phyloP scores from a whole-genome alignment of 2,888 invertebrate species.

The Cybosia mesomella region DNA sequence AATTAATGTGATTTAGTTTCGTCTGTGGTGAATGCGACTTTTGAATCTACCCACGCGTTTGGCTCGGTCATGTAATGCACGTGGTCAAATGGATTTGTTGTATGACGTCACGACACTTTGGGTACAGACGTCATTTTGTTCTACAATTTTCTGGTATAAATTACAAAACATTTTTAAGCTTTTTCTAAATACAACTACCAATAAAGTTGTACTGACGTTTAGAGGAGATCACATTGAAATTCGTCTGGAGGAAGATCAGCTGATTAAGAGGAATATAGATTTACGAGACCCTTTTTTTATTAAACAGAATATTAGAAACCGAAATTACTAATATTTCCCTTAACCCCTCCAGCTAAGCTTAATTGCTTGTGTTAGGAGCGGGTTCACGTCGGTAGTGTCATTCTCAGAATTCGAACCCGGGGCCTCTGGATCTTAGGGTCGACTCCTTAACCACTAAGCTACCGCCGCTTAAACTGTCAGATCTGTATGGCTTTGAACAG shows the following conservation, averaged over 20 bases:
- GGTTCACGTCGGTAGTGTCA: no score
- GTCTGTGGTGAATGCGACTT: not conserved
- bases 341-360: no score
- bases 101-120: constrained; percentile 1
- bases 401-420: no score
- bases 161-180: not conserved
- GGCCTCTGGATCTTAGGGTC: no score
- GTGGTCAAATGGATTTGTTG: not conserved
- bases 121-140: not conserved
- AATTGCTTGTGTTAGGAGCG: no score
- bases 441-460: no score
- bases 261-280: not conserved
- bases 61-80: not conserved
- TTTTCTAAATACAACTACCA: not conserved
- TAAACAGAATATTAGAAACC: no score
- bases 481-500: not conserved
- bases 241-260: not conserved
- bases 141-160: not conserved
- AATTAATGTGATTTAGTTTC: constrained; percentile 1
- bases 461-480: no score
- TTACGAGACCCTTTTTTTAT: not conserved
- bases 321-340: no score
- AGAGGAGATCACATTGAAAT: not conserved
- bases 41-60: constrained; percentile 1
- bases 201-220: not conserved